Percentiles rank a stretch among this genome's conserved stretches.
phyloP scores from a whole-genome alignment of 2,888 invertebrate genomes.

The Hylaea fasciaria region DNA sequence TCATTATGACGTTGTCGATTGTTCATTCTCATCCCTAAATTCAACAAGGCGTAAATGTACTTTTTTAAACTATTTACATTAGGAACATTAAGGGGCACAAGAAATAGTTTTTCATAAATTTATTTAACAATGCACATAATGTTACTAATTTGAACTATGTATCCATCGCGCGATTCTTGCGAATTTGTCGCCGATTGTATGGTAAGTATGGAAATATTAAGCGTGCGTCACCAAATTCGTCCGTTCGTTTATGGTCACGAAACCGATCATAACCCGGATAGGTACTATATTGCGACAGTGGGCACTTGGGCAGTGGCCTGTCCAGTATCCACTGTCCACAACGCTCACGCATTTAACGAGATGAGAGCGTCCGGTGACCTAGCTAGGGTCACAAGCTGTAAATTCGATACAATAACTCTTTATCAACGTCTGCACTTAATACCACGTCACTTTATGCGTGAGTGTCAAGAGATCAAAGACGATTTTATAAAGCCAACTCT shows the following conservation, averaged over 20 bases:
- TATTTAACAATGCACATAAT: constrained; percentile 26
- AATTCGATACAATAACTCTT: constrained; percentile 55
- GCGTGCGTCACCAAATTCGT: constrained; percentile 43
- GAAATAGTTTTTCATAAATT: neutral
- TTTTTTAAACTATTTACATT: constrained; percentile 1
- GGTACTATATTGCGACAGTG: too few species aligned
- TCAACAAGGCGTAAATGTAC: constrained; percentile 8
- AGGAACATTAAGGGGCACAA: neutral
- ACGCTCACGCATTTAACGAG: constrained; percentile 55
- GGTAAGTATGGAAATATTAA: constrained; percentile 41
- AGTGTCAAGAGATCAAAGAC: constrained; percentile 38
- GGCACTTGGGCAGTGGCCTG: constrained; percentile 49
- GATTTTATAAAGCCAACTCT: constrained; percentile 33
- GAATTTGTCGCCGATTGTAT: constrained; percentile 42
- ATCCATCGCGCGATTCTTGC: constrained; percentile 37
- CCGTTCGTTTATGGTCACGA: constrained; percentile 43
- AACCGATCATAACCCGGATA: constrained; percentile 38
- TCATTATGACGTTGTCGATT: constrained; percentile 11
- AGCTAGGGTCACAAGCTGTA: constrained; percentile 60
- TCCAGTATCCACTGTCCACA: constrained; percentile 39
- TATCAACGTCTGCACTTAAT: constrained; percentile 47
- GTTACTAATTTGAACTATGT: constrained; percentile 27
- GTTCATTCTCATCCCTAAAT: constrained; percentile 22
- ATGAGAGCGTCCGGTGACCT: constrained; percentile 60
- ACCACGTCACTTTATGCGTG: constrained; percentile 43